Evolutionary conservation across 1,140 invertebrate species (phyloP).

Genomic region (Potamilus streckersoni): DNA sequence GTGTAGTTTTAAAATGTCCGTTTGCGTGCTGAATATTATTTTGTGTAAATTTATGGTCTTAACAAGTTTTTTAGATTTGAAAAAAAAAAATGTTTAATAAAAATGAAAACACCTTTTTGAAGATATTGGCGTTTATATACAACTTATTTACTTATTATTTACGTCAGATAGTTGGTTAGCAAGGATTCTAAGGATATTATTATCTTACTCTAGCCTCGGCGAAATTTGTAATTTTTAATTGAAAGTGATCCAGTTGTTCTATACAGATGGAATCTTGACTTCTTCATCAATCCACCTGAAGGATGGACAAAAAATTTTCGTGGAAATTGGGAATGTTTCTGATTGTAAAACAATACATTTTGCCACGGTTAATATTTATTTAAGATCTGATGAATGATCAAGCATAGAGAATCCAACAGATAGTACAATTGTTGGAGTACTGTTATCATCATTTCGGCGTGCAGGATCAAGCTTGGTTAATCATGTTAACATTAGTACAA

Average conservation of each 20-base stretch:
- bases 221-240: conserved; percentile 30
- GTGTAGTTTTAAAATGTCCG: no score
- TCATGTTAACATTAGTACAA: conserved; percentile 20
- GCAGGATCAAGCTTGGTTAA: conserved; percentile 20
- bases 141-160: background rate
- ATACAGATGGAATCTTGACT: conserved; percentile 19
- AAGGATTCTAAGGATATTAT: conserved; percentile 31
- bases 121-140: no score
- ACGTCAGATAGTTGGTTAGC: conserved; percentile 30
- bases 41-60: no score
- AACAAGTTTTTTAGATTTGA: no score
- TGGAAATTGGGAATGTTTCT: conserved; percentile 5
- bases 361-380: conserved; percentile 17
- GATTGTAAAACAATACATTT: conserved; percentile 12
- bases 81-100: no score
- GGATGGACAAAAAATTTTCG: conserved; percentile 30
- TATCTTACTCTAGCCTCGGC: background rate
- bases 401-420: conserved; percentile 23
- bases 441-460: conserved; percentile 23
- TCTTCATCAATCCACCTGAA: conserved; percentile 26
- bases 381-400: conserved; percentile 14
- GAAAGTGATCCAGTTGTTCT: background rate
- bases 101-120: no score
- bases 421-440: conserved; percentile 30
- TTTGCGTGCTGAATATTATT: no score